phyloP scores from a whole-genome alignment of 2,797 vertebrate genomes.

The Chelidonichthys spinosus region DNA sequence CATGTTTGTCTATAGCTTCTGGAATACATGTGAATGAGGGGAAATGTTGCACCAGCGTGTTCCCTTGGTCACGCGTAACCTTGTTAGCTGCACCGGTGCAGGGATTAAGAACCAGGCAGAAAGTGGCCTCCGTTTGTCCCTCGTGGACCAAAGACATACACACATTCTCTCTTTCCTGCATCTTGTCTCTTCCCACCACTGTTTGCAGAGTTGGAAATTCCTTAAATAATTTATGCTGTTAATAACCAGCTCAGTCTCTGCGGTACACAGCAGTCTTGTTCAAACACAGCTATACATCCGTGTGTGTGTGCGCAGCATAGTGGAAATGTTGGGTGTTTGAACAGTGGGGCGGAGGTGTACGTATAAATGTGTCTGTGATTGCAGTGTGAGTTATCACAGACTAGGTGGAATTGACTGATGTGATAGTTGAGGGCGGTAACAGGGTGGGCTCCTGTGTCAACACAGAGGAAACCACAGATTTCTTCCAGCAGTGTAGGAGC shows the following conservation, averaged over 20 bases:
- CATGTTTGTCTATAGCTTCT: conserved; percentile 25
- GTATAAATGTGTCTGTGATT: conserved; percentile 79
- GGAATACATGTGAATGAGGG: conserved; percentile 17
- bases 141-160: conserved; percentile 45
- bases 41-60: conserved; percentile 50
- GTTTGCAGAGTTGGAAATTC: conserved; percentile 83
- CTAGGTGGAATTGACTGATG: conserved; percentile 78
- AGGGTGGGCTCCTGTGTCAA: conserved; percentile 78
- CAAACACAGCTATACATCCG: conserved; percentile 74
- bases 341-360: conserved; percentile 74
- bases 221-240: conserved; percentile 87
- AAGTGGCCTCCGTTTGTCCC: conserved; percentile 64
- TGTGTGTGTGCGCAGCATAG: conserved; percentile 46
- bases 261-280: conserved; percentile 74
- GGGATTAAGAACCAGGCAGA: conserved; percentile 61
- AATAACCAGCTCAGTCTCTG: conserved; percentile 81
- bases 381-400: conserved; percentile 80
- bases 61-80: conserved; percentile 61
- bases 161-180: conserved; percentile 36
- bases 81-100: conserved; percentile 64
- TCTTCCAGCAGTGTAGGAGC: conserved; percentile 38
- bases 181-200: conserved; percentile 60
- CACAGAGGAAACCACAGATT: conserved; percentile 54
- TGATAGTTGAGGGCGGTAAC: conserved; percentile 68
- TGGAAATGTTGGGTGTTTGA: conserved; percentile 76